Percentiles rank a stretch among this genome's conserved stretches.
phyloP scores from a whole-genome alignment of 2,888 invertebrate genomes.

The Chrysopilus asiliformis region DNA sequence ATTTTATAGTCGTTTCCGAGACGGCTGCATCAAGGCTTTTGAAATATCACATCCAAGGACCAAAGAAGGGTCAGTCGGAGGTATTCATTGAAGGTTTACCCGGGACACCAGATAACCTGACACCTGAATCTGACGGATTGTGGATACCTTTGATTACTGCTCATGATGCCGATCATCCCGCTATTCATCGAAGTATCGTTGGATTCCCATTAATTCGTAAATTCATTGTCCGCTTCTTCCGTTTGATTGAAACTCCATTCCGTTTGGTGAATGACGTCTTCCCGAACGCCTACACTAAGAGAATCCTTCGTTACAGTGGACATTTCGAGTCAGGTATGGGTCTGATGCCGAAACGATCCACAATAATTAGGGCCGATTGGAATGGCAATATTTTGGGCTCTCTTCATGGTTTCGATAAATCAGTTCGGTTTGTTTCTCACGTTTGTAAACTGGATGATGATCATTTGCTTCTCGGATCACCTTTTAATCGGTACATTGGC shows the following conservation, averaged over 20 bases:
- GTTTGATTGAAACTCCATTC: conserved; percentile 49
- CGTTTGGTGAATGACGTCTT: conserved; percentile 46
- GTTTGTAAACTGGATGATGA: conserved; percentile 52
- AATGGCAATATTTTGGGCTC: conserved; percentile 58
- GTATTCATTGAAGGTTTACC: conserved; percentile 71
- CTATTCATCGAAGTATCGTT: conserved; percentile 40
- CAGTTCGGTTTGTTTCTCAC: conserved; percentile 45
- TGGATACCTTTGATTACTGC: conserved; percentile 46
- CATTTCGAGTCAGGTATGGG: conserved; percentile 41
- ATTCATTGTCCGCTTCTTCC: conserved; percentile 46
- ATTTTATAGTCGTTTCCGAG: conserved; percentile 70
- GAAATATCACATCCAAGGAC: conserved; percentile 68
- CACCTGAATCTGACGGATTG: conserved; percentile 53
- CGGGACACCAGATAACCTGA: conserved; percentile 37
- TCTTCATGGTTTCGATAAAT: conserved; percentile 47
- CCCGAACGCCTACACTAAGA: conserved; percentile 51
- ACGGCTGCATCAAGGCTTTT: conserved; percentile 49
- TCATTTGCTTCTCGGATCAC: conserved; percentile 52
- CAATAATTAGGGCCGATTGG: conserved; percentile 53
- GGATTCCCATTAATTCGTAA: conserved; percentile 51
- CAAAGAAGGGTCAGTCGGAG: conserved; percentile 65
- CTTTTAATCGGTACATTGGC: conserved; percentile 50
- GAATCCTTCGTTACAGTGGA: conserved; percentile 52
- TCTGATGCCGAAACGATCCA: conserved; percentile 37
- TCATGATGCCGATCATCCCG: conserved; percentile 45